These are phyloP conservation scores for Bhutanitis thaidina DNA, from an alignment of 2,888 invertebrate genomes.

Conservation along the genomic window DNA sequence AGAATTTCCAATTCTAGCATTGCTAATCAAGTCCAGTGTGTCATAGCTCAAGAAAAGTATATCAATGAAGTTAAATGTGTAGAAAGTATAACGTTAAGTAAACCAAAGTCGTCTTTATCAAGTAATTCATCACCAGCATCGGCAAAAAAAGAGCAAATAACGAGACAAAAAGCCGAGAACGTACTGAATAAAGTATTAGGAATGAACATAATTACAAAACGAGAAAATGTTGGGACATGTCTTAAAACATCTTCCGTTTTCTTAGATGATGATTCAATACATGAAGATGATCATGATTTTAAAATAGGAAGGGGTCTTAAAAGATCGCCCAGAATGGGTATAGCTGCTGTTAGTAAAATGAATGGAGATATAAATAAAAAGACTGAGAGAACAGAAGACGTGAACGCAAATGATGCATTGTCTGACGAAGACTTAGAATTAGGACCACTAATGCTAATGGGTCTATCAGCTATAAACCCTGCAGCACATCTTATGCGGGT, in stretches of 20 bases:
- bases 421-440: slow-evolving; percentile 81
- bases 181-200: slow-evolving; percentile 72
- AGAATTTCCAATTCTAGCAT: slow-evolving; percentile 73
- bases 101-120: slow-evolving; percentile 48
- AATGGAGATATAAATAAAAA: slow-evolving; percentile 71
- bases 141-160: slow-evolving; percentile 65
- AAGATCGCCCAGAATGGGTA: slow-evolving; percentile 70
- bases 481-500: slow-evolving; percentile 80
- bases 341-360: slow-evolving; percentile 71
- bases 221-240: slow-evolving; percentile 65
- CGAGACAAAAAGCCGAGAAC: slow-evolving; percentile 71
- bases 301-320: slow-evolving; percentile 65
- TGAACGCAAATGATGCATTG: slow-evolving; percentile 48
- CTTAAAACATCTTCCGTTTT: slow-evolving; percentile 69
- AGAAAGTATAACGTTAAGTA: slow-evolving; percentile 69
- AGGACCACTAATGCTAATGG: slow-evolving; percentile 84
- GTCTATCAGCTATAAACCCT: slow-evolving; percentile 82
- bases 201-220: slow-evolving; percentile 68
- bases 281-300: slow-evolving; percentile 64
- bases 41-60: slow-evolving; percentile 76
- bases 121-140: slow-evolving; percentile 59
- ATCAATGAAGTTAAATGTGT: slow-evolving; percentile 74
- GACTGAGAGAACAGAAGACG: slow-evolving; percentile 58
- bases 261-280: slow-evolving; percentile 65
- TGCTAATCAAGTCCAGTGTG: slow-evolving; percentile 72